Evolutionary conservation across 2,888 invertebrate genomes (phyloP).

Genomic region (Oligia fasciuncula): DNA sequence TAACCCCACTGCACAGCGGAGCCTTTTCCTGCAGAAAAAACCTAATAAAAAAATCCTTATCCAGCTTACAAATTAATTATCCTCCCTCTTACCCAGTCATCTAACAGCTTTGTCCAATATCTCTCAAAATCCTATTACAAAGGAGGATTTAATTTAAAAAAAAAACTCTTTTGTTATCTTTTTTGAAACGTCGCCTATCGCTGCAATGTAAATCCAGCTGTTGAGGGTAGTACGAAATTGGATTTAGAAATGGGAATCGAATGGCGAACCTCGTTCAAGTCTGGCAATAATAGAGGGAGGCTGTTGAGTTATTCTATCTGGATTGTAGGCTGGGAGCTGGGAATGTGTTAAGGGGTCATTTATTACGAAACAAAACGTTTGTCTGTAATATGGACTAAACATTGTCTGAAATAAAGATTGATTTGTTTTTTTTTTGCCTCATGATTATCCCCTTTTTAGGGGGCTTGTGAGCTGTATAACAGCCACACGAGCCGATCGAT

Average conservation of each 20-base stretch:
- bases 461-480: no score
- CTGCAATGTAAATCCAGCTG: constrained; percentile 71
- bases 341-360: neutral
- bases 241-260: constrained; percentile 78
- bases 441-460: no score
- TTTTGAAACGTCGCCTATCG: constrained; percentile 47
- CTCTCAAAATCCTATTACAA: constrained; percentile 39
- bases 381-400: neutral
- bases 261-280: constrained; percentile 71
- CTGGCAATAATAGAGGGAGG: constrained; percentile 69
- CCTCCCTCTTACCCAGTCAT: neutral
- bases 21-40: no score
- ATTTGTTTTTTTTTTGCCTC: no score
- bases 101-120: constrained; percentile 19
- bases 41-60: neutral
- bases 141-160: constrained; percentile 57
- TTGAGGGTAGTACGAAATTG: constrained; percentile 71
- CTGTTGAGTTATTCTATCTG: constrained; percentile 72
- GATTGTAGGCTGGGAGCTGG: constrained; percentile 48
- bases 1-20: neutral
- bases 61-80: neutral
- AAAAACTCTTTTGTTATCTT: constrained; percentile 37
- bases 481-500: no score
- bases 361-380: neutral
- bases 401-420: no score